Base-by-base conservation (phyloP, 1,140 invertebrate genomes). In the Ladona fulva region DNA sequence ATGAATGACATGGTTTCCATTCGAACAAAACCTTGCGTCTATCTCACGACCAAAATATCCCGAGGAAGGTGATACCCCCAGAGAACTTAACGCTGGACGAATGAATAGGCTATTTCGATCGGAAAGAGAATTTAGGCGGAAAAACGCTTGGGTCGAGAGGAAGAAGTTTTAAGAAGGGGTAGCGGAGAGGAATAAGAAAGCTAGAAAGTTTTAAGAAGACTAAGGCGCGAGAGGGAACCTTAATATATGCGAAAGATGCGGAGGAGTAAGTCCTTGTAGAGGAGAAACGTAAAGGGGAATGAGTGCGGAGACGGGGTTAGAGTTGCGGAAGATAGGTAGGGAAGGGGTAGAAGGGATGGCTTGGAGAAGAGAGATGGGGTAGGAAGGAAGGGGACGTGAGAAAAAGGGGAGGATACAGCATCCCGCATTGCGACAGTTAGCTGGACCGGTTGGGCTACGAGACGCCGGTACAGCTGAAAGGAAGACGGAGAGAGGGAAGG, bases 391-490 rank as follows among this genome's bases (percentile, higher is more conserved):
- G 12, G 52, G 14, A 22, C 52, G 52, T 66, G 52, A 66, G 52
- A 66, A 66, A 66, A 66, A 66, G 52, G 52, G 52, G 52, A 66
- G 52, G 52, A 66, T 66, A 66, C n/a, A 66, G 52, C 52, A 66
- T 66, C 52, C 52, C 52, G 52, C 52, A 66, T 66, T 66, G 52
- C 52, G 52, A 66, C 52, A 66, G 52, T 66, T 19, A 66, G 52
- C 52, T 66, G 52, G 52, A 66, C 52, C 52, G 52, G 52, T 66
- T 66, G 16, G 52, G 52, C 52, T 66, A 12, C 52, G n/a, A 66
- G 52, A 66, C 52, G 52, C 52, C 52, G 52, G 52, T 19, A 52
- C 44, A 19, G 44, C 16, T 66, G 3, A 66, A 66, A 66, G 52
- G 44, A 52, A 52, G 44, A 52, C 19, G 44, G 44, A 19, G 44